These are phyloP conservation scores for Grus americana DNA, from an alignment of 2,113 vertebrate species.

Conservation along the genomic window DNA sequence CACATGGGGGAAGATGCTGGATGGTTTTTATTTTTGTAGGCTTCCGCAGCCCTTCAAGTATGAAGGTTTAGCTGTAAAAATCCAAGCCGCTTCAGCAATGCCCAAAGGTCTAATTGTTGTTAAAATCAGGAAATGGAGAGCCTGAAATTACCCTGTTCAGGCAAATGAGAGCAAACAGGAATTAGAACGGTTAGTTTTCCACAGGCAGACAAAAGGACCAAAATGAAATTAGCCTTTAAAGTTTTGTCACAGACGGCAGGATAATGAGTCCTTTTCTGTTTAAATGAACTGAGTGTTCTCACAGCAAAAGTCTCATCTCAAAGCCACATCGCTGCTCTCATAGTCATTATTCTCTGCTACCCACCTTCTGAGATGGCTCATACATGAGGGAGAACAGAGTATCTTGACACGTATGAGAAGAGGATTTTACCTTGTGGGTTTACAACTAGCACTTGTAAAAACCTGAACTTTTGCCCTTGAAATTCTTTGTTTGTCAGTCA, in stretches of 20 bases:
- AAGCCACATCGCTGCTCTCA: neutral
- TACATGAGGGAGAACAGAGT: slow-evolving; percentile 36
- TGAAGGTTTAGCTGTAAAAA: slow-evolving; percentile 24
- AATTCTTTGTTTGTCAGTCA: slow-evolving; percentile 59
- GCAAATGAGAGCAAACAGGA: slow-evolving; percentile 50
- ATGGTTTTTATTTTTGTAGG: neutral
- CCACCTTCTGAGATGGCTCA: slow-evolving; percentile 28
- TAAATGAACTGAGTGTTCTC: slow-evolving; percentile 61
- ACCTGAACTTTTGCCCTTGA: slow-evolving; percentile 33
- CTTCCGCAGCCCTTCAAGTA: neutral
- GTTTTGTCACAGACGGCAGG: slow-evolving; percentile 39
- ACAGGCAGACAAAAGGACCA: slow-evolving; percentile 44
- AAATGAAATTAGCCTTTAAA: slow-evolving; percentile 68
- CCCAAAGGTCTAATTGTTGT: slow-evolving; percentile 45
- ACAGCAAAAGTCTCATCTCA: slow-evolving; percentile 59
- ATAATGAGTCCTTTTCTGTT: slow-evolving; percentile 66
- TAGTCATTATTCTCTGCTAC: slow-evolving; percentile 45
- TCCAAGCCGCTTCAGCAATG: slow-evolving; percentile 4
- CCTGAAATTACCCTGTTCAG: slow-evolving; percentile 49
- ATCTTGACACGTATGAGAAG: slow-evolving; percentile 37
- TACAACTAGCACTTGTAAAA: slow-evolving; percentile 44
- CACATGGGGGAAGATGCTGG: neutral
- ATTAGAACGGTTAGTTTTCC: slow-evolving; percentile 45
- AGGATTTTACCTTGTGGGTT: slow-evolving; percentile 24
- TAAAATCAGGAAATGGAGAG: slow-evolving; percentile 18